Base-by-base conservation (phyloP, 2,113 vertebrate genomes). In the Rhadina sibilatrix region DNA sequence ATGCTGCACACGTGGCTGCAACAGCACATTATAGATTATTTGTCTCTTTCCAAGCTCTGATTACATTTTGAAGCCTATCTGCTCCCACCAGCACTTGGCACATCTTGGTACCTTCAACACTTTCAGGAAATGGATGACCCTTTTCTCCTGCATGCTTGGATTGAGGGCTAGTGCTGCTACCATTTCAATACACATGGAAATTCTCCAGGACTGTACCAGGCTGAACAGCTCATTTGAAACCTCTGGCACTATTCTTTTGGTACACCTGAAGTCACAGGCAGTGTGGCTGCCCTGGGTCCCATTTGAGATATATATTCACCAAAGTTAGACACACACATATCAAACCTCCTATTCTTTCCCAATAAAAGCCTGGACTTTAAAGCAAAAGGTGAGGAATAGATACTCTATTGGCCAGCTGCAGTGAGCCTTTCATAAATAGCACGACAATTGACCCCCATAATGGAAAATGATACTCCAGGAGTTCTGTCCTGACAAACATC, bases 311-410 rank as follows among this genome's bases (percentile, higher is more conserved):
- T 19, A 52, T 66, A 83, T 90, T 86, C 82, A 64, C 77, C 70
- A 77, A 59, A n/a, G 54, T 74, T 59, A 63, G 49, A 53, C 40
- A 28, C 9, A 66, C 9, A 83, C 52, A 19, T 49, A 78, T 52
- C 79, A 74, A 86, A 14, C 22, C 31, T 46, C 60, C 66, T 63
- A 14, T 74, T 83, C 86, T 81, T 70, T 50, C 64, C 64, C 60
- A 78, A 68, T 68, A 38, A 95, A 90, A 95, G 50, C 76, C 53
- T 75, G 64, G 63, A n/a, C 28, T 90, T 50, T n/a, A 56, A 81
- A 92, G 83, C 83, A 75, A 56, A 78, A 94, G 82, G 64, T 87
- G 85, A 96, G 79, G 71, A 87, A 85, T 16, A 75, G 56, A 61
- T 57, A n/a, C 15, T 65, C 72, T 18, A 59, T 0, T 15, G 38